Base-by-base conservation (phyloP, 2,797 vertebrate genomes). In the Triplophysa bombifrons region DNA sequence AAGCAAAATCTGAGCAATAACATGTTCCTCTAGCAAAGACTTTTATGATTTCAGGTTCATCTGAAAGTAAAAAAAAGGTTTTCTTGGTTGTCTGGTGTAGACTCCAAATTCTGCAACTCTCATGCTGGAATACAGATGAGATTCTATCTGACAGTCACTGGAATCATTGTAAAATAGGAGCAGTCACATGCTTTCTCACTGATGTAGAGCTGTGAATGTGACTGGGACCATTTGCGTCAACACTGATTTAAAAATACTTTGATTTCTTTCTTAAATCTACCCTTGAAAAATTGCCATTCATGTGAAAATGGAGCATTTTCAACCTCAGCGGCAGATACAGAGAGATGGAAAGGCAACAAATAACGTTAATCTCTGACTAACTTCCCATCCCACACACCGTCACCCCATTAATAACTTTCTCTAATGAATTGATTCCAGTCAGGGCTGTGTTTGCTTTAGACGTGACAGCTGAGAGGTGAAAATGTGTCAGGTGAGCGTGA, bases 71-170 rank as follows among this genome's bases (percentile, higher is more conserved):
- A 58, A 13, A 13, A 9, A 25, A 30, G 27, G 22, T 61, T 34
- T 34, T 63, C 16, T 63, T 9, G 22, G 72, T 20, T 81, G 83
- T 86, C 73, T 85, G 86, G 86, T 86, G 89, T 87, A 87, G 86
- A 87, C 78, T 86, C 92, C 87, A 86, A 92, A 93, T 89, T 89
- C 89, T 90, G 90, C 88, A 68, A 84, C 90, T 88, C 90, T 93
- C 91, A 91, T 84, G 65, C 85, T 68, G 80, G 89, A 90, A 93
- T 92, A 90, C 89, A 91, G 91, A 93, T 92, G 92, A 93, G 89
- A 86, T 86, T 3, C 79, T 51, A 84, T 83, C 90, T 89, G 91
- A 83, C 84, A 92, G 91, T 92, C 90, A 89, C 84, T 84, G 87
- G 68, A 71, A 51, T 90, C 25, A 90, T 90, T 90, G 90, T 88